Base-by-base conservation (phyloP, 2,113 vertebrate genomes). In the Stegastes partitus region DNA sequence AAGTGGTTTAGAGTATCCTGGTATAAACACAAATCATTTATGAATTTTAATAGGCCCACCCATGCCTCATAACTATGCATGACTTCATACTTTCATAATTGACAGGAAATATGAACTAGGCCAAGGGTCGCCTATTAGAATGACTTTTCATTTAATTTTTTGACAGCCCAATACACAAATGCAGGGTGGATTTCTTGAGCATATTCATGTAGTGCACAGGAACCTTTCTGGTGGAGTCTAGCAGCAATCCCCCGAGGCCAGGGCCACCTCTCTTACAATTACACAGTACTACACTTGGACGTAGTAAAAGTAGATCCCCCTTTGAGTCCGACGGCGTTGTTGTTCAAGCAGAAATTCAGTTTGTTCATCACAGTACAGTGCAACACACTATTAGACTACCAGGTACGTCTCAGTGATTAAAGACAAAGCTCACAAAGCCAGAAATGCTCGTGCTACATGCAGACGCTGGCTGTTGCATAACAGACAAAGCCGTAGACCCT, bases 121-220 rank as follows among this genome's bases (percentile, higher is more conserved):
- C 97, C 96, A 98, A 95, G 96, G 96, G 97, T 97, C 95, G 95
- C 96, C 97, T 96, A 96, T 98, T 97, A 98, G 97, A 99, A 96
- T 96, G 98, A 97, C 97, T 99, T 98, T 97, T 97, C 98, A 98
- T 98, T 98, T 96, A 96, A 96, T 96, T 96, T 96, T 96, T 95
- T 98, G 97, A 98, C 97, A 99, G 96, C 94, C 91, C 47, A 94
- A 95, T 95, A 96, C 95, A 96, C 95, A 95, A 95, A 95, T 91
- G 93, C 93, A 65, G 90, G 72, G 87, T 86, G 90, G 94, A 93
- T 96, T 96, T 96, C 96, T 95, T 93, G 90, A 95, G 94, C 87
- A 93, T 92, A 84, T 94, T 92, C 94, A 89, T 91, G 94, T 95
- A 92, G 94, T 92, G 91, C 88, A 86, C 85, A 84, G 92, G 94